Base-by-base conservation (phyloP, 2,797 vertebrate genomes). In the Phataginus tricuspis region DNA sequence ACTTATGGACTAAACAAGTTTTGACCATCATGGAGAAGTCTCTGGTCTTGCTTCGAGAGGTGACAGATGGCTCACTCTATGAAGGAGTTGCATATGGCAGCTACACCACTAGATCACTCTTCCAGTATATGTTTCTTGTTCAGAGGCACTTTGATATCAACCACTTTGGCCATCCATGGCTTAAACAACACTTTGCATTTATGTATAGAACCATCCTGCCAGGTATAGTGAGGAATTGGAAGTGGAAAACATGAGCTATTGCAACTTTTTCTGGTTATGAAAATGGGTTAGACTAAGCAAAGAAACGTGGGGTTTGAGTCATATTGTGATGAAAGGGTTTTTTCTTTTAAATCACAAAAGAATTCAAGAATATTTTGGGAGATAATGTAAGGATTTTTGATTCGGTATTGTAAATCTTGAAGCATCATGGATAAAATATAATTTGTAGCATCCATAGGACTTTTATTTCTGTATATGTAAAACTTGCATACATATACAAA, bases 21-120 rank as follows among this genome's bases (percentile, higher is more conserved):
- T 96, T 99, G 97, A 98, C 98, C 95, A 99, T 99, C 98, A 99
- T 99, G 99, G 99, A 99, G 98, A 99, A 99, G 98, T 99, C 99
- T n/a, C 98, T 99, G 97, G 98, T 99, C 80, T 98, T 99, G 39
- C 98, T 99, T 72, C 99, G 98, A 94, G 99, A 99, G 64, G 99
- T 99, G 97, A 99, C 99, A 0, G 99, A 99, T 9, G 99, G 99
- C 74, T 99, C 99, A 12, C 98, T 99, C 92, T 99, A 99, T 13
- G 99, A 99, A 98, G 99, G 99, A 0, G 99, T 99, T 77, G 99
- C 99, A 0, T 99, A 99, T 1, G 99, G 99, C 95, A 99, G 99
- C 49, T 99, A 99, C 96, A 99, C 99, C 66, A 99, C 99, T 18
- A 99, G 99, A 72, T 99, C 99, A 0, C 98, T 99, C 66, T 99